A percentile compares a stretch with the other conserved stretches of the same genome.
phyloP scores from a whole-genome alignment of 30 jellyfish, hydroid and myxozoan genomes.

The Chironex yamaguchii region DNA sequence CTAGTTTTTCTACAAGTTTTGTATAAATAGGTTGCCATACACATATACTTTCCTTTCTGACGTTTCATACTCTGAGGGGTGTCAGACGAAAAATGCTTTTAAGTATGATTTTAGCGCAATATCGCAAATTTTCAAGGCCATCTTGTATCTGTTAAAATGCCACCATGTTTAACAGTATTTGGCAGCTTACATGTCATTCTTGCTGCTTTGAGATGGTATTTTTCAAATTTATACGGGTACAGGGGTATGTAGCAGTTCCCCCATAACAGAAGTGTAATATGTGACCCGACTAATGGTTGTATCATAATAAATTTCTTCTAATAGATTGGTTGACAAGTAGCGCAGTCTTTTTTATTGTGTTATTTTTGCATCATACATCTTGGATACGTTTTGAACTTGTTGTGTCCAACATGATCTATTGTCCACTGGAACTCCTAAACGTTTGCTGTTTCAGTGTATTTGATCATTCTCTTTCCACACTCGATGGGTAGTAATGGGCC shows the following conservation, averaged over 20 bases:
- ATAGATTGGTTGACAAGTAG: slow-evolving; percentile 22
- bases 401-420: background rate
- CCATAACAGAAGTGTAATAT: slow-evolving; percentile 6
- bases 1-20: too few species aligned
- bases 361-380: slow-evolving; percentile 15
- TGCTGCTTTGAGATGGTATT: slow-evolving; percentile 8
- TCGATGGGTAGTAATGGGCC: slow-evolving; percentile 31
- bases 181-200: too few species aligned
- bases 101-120: too few species aligned
- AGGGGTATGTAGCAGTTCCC: slow-evolving; percentile 9
- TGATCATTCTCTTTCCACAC: background rate
- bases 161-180: slow-evolving; percentile 7
- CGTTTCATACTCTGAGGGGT: too few species aligned
- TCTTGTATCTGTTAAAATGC: too few species aligned
- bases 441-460: slow-evolving; percentile 11
- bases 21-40: too few species aligned
- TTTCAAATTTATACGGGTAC: background rate
- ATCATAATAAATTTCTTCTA: slow-evolving; percentile 34
- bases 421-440: slow-evolving; percentile 7
- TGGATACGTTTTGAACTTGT: slow-evolving; percentile 7
- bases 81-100: too few species aligned
- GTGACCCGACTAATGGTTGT: background rate
- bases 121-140: too few species aligned
- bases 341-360: slow-evolving; percentile 25
- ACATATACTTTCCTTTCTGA: too few species aligned